Percentiles rank a stretch among this genome's conserved stretches.
Conservation (phyloP, 1,140 invertebrate species). For the Drosophila navojoa region DNA sequence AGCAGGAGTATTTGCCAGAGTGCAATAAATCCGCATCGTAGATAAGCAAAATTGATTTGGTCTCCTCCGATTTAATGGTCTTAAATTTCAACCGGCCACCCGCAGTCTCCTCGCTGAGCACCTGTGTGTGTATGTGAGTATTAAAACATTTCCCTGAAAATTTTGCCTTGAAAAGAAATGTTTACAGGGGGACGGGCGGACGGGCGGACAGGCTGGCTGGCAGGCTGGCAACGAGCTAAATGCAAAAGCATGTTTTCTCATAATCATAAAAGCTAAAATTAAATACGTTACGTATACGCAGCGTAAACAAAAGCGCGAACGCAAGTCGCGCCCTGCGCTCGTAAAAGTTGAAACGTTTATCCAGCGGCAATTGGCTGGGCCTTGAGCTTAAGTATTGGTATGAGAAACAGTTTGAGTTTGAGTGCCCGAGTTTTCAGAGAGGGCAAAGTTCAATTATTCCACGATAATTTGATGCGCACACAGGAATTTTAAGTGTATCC, state of each 20-base stretch:
- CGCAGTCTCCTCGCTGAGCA: slow-evolving; percentile 82
- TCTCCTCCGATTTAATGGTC: slow-evolving; percentile 83
- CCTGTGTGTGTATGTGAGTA: slow-evolving; percentile 59
- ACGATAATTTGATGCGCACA: slow-evolving; percentile 70
- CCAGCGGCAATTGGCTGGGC: slow-evolving; percentile 71
- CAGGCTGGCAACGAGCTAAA: slow-evolving; percentile 50
- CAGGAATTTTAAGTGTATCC: slow-evolving; percentile 64
- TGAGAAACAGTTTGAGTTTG: slow-evolving; percentile 21
- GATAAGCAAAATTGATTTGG: slow-evolving; percentile 83
- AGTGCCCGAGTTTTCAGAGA: slow-evolving; percentile 7
- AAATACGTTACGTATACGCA: slow-evolving; percentile 78
- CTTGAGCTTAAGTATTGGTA: slow-evolving; percentile 35
- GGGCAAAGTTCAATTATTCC: slow-evolving; percentile 74
- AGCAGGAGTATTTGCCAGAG: slow-evolving; percentile 85
- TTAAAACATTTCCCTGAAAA: slow-evolving; percentile 50
- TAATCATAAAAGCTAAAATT: slow-evolving; percentile 82
- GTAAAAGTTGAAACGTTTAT: slow-evolving; percentile 81
- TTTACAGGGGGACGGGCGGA: background rate
- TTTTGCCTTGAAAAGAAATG: slow-evolving; percentile 16
- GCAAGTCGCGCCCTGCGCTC: slow-evolving; percentile 47
- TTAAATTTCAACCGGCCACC: slow-evolving; percentile 83
- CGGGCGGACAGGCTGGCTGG: slow-evolving; percentile 4
- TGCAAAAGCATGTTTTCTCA: slow-evolving; percentile 81
- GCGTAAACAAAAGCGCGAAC: slow-evolving; percentile 64
- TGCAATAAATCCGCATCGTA: slow-evolving; percentile 83